Conservation (phyloP, 2,888 invertebrate species). For the Sicus ferrugineus region DNA sequence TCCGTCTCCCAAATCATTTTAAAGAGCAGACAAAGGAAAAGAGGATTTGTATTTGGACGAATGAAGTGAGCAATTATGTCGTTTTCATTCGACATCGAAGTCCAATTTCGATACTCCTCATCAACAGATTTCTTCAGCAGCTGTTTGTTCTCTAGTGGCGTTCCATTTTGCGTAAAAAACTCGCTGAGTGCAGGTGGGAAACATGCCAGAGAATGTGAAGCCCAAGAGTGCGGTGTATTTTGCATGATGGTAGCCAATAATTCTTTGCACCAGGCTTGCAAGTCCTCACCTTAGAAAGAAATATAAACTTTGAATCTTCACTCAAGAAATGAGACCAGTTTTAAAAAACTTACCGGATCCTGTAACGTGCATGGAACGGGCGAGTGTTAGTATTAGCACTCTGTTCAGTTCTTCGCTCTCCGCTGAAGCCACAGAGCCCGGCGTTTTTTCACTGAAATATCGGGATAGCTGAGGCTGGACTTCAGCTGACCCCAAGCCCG, state of each 20-base stretch:
- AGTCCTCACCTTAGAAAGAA: constrained; percentile 54
- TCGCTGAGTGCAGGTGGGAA: constrained; percentile 90
- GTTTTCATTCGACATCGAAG: constrained; percentile 95
- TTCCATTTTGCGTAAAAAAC: constrained; percentile 86
- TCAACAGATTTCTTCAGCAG: constrained; percentile 91
- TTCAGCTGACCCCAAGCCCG: constrained; percentile 91
- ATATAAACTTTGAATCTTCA: not conserved
- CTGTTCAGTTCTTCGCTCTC: constrained; percentile 96
- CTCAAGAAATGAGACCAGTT: not conserved
- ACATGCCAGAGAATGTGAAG: constrained; percentile 88
- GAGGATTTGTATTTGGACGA: constrained; percentile 87
- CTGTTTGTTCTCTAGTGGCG: constrained; percentile 88
- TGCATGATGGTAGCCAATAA: constrained; percentile 88
- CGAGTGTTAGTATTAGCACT: constrained; percentile 90
- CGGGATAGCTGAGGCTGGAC: constrained; percentile 93
- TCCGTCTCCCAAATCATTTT: constrained; percentile 96
- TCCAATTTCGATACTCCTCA: constrained; percentile 96
- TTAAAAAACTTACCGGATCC: constrained; percentile 69
- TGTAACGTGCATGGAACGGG: constrained; percentile 92
- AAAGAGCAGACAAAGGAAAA: constrained; percentile 93
- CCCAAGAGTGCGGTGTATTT: constrained; percentile 95
- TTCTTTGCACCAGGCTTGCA: constrained; percentile 85
- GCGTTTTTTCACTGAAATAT: constrained; percentile 88
- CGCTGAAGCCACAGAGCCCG: constrained; percentile 76
- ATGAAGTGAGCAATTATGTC: constrained; percentile 96